These are phyloP conservation scores for Pedetes capensis DNA, from an alignment of 2,113 vertebrate genomes.

Conservation along the genomic window DNA sequence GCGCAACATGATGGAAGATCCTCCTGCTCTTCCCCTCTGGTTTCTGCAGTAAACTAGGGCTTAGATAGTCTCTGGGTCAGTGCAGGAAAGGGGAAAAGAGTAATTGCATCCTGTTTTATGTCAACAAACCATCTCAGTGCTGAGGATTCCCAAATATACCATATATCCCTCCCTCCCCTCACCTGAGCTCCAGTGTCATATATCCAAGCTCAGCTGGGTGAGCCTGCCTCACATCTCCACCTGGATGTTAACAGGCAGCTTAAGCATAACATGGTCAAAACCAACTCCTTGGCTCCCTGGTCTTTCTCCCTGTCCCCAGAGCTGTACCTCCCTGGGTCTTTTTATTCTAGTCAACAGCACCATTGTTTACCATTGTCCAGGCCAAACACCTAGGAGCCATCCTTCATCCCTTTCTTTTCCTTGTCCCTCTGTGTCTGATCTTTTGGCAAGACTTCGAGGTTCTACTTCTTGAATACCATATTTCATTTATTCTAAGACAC, in stretches of 20 bases:
- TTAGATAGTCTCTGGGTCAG: background rate
- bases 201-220: background rate
- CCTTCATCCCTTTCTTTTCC: background rate
- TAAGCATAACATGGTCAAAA: background rate
- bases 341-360: background rate
- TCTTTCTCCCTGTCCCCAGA: background rate
- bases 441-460: background rate
- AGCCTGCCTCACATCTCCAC: background rate
- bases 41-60: background rate
- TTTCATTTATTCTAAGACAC: background rate
- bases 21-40: background rate
- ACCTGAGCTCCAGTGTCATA: background rate
- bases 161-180: background rate
- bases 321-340: background rate
- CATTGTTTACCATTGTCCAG: background rate
- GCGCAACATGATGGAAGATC: background rate
- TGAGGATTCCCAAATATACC: background rate
- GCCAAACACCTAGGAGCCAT: background rate
- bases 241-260: background rate
- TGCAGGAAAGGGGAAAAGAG: background rate
- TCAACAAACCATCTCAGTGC: background rate
- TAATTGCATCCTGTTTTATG: background rate
- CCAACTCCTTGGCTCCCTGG: background rate
- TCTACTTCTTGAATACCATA: background rate
- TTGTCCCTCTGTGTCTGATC: background rate